A percentile compares a stretch with the other conserved stretches of the same genome.
Evolutionary conservation across 92 coral and sea anemone genomes (phyloP).

Genomic region (Montipora capitata): DNA sequence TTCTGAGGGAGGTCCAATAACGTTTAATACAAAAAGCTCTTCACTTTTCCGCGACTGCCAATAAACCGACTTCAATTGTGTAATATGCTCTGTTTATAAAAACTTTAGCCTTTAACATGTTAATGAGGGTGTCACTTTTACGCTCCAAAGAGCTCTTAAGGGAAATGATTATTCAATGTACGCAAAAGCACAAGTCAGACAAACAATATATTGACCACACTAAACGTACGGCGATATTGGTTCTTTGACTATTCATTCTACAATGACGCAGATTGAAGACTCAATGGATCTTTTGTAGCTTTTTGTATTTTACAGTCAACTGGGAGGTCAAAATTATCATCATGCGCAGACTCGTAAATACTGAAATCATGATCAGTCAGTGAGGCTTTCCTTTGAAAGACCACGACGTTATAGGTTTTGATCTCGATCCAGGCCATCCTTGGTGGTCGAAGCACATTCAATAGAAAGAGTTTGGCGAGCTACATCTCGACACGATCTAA

Average conservation of each 20-base stretch:
- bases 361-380: too few relatives aligned
- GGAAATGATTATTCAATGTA: not conserved
- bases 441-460: too few relatives aligned
- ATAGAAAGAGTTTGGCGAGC: too few relatives aligned
- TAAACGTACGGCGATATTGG: not conserved
- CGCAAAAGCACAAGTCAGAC: constrained; percentile 15
- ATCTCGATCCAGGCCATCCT: too few relatives aligned
- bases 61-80: not conserved
- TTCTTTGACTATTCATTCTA: not conserved
- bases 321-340: too few relatives aligned
- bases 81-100: not conserved
- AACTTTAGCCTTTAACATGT: not conserved
- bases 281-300: not conserved
- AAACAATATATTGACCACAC: constrained; percentile 20
- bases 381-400: too few relatives aligned
- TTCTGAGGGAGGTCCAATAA: not conserved
- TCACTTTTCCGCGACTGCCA: constrained; percentile 10
- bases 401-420: too few relatives aligned
- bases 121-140: constrained; percentile 28
- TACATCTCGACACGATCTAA: too few relatives aligned
- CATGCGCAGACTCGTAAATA: too few relatives aligned
- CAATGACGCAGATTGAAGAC: not conserved
- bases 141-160: constrained; percentile 7
- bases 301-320: not conserved
- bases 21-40: not conserved